Evolutionary conservation across 2,797 vertebrate genomes (phyloP).

Genomic region (Chromis chromis): DNA sequence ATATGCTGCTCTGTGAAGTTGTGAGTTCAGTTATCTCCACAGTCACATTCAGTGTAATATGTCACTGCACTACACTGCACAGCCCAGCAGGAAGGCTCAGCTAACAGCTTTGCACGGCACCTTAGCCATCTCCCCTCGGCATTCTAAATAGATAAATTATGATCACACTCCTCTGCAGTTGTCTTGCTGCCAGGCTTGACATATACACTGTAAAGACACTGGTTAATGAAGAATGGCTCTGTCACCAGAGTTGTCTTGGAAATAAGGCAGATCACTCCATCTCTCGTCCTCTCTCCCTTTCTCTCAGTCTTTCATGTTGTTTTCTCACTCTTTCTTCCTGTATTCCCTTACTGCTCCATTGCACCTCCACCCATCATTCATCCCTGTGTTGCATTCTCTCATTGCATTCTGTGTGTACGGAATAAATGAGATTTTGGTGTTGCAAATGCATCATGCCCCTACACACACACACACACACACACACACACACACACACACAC

Average conservation of each 20-base stretch:
- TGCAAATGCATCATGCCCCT: constrained; percentile 62
- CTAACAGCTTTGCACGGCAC: constrained; percentile 58
- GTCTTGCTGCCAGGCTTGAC: constrained; percentile 75
- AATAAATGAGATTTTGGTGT: constrained; percentile 72
- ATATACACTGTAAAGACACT: constrained; percentile 77
- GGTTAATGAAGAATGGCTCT: constrained; percentile 79
- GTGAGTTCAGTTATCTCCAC: constrained; percentile 60
- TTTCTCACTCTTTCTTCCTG: constrained; percentile 59
- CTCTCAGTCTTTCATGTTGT: constrained; percentile 49
- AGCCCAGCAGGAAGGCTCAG: constrained; percentile 60
- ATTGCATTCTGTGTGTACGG: constrained; percentile 58
- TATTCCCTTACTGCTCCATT: constrained; percentile 61
- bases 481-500: constrained; percentile 12
- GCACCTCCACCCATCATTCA: constrained; percentile 70
- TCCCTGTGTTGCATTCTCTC: constrained; percentile 57
- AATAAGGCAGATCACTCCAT: constrained; percentile 74
- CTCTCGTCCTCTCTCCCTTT: constrained; percentile 49
- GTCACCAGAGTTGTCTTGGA: constrained; percentile 71
- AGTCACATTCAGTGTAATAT: constrained; percentile 59
- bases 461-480: neutral
- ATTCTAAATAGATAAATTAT: constrained; percentile 80
- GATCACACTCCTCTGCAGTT: constrained; percentile 71
- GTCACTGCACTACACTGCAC: constrained; percentile 57
- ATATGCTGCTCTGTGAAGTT: constrained; percentile 56
- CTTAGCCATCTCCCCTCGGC: constrained; percentile 53